Evolutionary conservation across 1,140 invertebrate genomes (phyloP).

Genomic region (Eupristina koningsbergeri): DNA sequence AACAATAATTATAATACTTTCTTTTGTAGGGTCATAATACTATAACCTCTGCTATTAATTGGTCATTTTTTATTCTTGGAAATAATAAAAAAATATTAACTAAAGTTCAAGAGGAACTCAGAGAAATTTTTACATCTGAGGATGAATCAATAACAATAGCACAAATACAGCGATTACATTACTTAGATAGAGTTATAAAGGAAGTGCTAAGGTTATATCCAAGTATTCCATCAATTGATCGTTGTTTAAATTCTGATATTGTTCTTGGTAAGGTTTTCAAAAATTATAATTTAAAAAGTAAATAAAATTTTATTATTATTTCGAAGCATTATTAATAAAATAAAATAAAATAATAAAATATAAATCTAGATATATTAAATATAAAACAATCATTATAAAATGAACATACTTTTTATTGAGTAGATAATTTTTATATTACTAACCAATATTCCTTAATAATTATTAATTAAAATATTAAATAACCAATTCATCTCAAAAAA

Average conservation of each 20-base stretch:
- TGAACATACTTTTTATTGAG: neutral
- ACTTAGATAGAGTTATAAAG: conserved; percentile 79
- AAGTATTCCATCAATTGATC: conserved; percentile 76
- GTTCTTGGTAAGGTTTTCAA: conserved; percentile 70
- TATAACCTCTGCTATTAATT: conserved; percentile 76
- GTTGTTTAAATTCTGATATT: conserved; percentile 74
- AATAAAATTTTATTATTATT: neutral
- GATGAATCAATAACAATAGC: conserved; percentile 64
- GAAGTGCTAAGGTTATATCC: conserved; percentile 77
- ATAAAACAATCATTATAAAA: neutral
- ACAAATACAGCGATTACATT: conserved; percentile 74
- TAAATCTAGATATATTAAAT: neutral
- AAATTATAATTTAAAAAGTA: neutral
- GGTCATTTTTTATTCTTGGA: conserved; percentile 71
- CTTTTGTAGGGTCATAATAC: conserved; percentile 78
- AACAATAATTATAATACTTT: neutral
- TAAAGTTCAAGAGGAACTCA: conserved; percentile 77
- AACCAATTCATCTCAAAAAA: too few relatives aligned
- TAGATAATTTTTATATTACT: neutral
- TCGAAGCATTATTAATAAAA: too few relatives aligned
- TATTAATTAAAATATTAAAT: neutral
- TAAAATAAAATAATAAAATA: neutral
- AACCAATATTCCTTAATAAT: neutral
- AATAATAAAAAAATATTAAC: conserved; percentile 76
- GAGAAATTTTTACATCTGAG: conserved; percentile 73